phyloP scores from a whole-genome alignment of 2,113 vertebrate genomes.

The Phyllopteryx taeniolatus region DNA sequence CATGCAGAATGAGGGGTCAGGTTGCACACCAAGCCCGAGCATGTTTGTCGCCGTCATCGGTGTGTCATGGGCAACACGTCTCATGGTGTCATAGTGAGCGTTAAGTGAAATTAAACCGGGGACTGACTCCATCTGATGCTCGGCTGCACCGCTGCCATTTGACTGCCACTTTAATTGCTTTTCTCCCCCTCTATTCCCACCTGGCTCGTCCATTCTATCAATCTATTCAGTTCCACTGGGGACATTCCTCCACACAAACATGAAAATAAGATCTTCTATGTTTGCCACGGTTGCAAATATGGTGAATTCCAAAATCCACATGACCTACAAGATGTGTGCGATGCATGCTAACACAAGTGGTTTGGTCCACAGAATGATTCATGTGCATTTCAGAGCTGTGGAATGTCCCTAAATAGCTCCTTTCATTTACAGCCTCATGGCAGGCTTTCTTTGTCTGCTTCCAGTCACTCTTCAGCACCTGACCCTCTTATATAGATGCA shows the following conservation, averaged over 20 bases:
- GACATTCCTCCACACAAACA: slow-evolving; percentile 51
- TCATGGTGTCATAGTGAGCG: slow-evolving; percentile 7
- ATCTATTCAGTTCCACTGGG: slow-evolving; percentile 47
- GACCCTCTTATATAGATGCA: slow-evolving; percentile 38
- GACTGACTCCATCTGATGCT: slow-evolving; percentile 49
- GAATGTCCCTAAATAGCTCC: slow-evolving; percentile 57
- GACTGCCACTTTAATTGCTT: slow-evolving; percentile 67
- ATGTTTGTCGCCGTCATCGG: slow-evolving; percentile 25
- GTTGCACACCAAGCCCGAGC: slow-evolving; percentile 19
- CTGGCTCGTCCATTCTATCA: slow-evolving; percentile 46
- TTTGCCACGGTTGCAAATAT: slow-evolving; percentile 9
- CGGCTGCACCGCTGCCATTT: slow-evolving; percentile 45
- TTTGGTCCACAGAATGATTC: slow-evolving; percentile 45
- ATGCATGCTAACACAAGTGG: slow-evolving; percentile 29
- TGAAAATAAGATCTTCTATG: slow-evolving; percentile 42
- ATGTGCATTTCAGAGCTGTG: slow-evolving; percentile 37
- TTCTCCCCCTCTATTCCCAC: slow-evolving; percentile 50
- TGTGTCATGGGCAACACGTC: slow-evolving; percentile 25
- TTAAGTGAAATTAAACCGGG: slow-evolving; percentile 57
- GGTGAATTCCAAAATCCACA: slow-evolving; percentile 4
- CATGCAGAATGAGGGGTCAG: not conserved
- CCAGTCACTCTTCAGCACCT: slow-evolving; percentile 42
- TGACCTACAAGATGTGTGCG: slow-evolving; percentile 12
- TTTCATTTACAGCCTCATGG: slow-evolving; percentile 59
- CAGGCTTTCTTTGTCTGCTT: slow-evolving; percentile 56